These are phyloP conservation scores for Cottoperca gobio DNA, from an alignment of 2,797 vertebrate species.

Conservation along the genomic window DNA sequence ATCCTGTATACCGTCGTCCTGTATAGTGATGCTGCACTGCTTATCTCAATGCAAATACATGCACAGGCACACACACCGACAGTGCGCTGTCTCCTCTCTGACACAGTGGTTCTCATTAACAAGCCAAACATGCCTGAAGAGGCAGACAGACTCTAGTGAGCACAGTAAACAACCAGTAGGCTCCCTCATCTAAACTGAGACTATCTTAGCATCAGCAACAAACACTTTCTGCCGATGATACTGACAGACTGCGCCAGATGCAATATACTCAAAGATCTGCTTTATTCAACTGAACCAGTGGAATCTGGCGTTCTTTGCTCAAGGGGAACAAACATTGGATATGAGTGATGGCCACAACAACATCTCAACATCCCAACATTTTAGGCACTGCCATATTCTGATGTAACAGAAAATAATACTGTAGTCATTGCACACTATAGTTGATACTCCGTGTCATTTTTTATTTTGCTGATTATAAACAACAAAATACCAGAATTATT, in stretches of 20 bases:
- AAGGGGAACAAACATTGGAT: conserved; percentile 1
- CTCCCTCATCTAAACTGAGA: conserved; percentile 72
- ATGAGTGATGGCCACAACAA: not conserved
- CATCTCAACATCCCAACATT: not conserved
- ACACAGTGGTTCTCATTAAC: conserved; percentile 81
- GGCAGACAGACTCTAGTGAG: conserved; percentile 81
- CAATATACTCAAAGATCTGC: conserved; percentile 24
- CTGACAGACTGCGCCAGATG: conserved; percentile 47
- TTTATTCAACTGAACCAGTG: conserved; percentile 8
- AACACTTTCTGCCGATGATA: conserved; percentile 46
- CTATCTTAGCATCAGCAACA: conserved; percentile 62
- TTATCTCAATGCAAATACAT: conserved; percentile 79
- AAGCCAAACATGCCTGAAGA: conserved; percentile 84
- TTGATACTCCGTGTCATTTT: not conserved
- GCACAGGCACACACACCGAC: conserved; percentile 60
- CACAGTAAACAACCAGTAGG: conserved; percentile 80
- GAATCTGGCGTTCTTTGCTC: conserved; percentile 6
- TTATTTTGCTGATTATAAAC: not conserved
- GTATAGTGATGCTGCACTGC: conserved; percentile 38
- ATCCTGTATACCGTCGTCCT: conserved; percentile 35
- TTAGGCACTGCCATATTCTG: not conserved
- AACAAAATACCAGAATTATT: not conserved
- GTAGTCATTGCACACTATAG: not conserved
- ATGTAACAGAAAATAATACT: not conserved
- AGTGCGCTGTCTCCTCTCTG: conserved; percentile 66